Evolutionary conservation across 2,797 vertebrate genomes (phyloP).

Genomic region (Centroberyx gerrardi): DNA sequence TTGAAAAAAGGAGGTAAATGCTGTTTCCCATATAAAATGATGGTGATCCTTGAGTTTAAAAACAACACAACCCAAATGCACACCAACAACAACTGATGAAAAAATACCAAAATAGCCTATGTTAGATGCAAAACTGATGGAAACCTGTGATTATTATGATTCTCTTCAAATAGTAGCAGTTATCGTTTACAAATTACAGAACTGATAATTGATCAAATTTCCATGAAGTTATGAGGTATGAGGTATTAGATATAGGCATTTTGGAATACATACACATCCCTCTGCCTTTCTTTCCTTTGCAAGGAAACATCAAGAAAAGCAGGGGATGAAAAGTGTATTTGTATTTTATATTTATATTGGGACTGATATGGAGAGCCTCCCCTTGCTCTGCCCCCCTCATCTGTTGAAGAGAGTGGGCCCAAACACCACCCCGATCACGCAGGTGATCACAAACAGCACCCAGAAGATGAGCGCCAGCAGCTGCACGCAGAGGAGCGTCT

Average conservation of each 20-base stretch:
- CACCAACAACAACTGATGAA: neutral
- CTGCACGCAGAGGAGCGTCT: constrained; percentile 80
- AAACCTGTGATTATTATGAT: no score
- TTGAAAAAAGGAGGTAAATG: neutral
- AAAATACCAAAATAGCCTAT: neutral
- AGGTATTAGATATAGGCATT: no score
- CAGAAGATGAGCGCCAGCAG: constrained; percentile 83
- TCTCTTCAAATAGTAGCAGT: no score
- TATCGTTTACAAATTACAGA: no score
- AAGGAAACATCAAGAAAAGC: neutral
- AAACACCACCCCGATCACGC: constrained; percentile 83
- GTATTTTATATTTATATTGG: neutral
- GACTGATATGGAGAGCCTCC: neutral
- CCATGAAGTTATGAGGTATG: no score
- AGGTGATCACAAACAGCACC: constrained; percentile 84
- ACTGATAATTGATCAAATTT: no score
- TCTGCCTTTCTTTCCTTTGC: neutral
- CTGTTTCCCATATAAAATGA: no score
- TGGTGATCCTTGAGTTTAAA: neutral
- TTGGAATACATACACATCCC: no score
- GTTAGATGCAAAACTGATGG: no score
- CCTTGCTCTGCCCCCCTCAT: constrained; percentile 20
- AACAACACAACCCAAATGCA: neutral
- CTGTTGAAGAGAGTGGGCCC: constrained; percentile 79
- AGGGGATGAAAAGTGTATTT: neutral